phyloP scores from a whole-genome alignment of 2,888 invertebrate genomes.

The Listrodromus nycthemerus region DNA sequence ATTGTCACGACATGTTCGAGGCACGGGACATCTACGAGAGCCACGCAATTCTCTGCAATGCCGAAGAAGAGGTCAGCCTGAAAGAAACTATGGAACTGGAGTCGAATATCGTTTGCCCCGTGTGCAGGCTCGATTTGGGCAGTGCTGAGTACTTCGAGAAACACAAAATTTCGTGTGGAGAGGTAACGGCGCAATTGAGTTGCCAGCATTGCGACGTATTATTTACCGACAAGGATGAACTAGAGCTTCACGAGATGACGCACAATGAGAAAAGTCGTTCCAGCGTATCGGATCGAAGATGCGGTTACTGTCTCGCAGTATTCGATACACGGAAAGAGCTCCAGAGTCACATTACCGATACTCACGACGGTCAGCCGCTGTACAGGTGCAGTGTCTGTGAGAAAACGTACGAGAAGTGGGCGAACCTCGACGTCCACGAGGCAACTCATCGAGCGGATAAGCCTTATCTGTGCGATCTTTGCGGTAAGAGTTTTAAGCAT shows the following conservation, averaged over 20 bases:
- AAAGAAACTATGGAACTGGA: slow-evolving; percentile 34
- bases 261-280: slow-evolving; percentile 19
- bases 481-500: slow-evolving; percentile 82
- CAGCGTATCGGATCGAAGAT: slow-evolving; percentile 65
- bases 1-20: slow-evolving; percentile 64
- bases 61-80: slow-evolving; percentile 31
- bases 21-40: slow-evolving; percentile 68
- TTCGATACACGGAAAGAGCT: slow-evolving; percentile 74
- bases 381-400: slow-evolving; percentile 78
- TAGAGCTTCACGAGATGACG: slow-evolving; percentile 48
- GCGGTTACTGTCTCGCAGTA: slow-evolving; percentile 74
- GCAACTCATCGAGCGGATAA: slow-evolving; percentile 79
- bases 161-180: slow-evolving; percentile 23
- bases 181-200: background rate
- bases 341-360: slow-evolving; percentile 74
- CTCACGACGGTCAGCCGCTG: slow-evolving; percentile 71
- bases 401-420: slow-evolving; percentile 77
- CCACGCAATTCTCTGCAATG: slow-evolving; percentile 69
- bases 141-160: slow-evolving; percentile 9
- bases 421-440: slow-evolving; percentile 79
- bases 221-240: slow-evolving; percentile 49
- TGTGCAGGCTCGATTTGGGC: slow-evolving; percentile 24
- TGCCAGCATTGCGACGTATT: slow-evolving; percentile 42
- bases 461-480: slow-evolving; percentile 81
- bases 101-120: slow-evolving; percentile 7